These are phyloP conservation scores for Cirrhinus molitorella DNA, from an alignment of 2,797 vertebrate genomes.

Conservation along the genomic window DNA sequence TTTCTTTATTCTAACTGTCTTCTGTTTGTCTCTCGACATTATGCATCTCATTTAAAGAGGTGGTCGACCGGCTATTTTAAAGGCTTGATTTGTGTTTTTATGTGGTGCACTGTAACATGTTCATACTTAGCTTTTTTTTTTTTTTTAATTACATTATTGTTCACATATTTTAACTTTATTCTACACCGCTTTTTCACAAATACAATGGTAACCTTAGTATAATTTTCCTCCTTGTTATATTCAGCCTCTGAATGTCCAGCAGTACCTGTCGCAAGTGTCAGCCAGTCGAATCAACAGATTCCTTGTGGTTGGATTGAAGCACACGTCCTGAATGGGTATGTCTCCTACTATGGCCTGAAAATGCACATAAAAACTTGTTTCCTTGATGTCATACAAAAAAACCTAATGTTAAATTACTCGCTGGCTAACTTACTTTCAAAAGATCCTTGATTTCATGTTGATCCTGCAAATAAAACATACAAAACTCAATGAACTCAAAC, in stretches of 20 bases:
- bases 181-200: background rate
- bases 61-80: too few relatives aligned
- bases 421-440: conserved; percentile 81
- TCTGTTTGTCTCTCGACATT: background rate
- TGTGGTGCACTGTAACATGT: too few relatives aligned
- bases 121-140: too few relatives aligned
- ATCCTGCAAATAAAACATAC: conserved; percentile 72
- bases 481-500: background rate
- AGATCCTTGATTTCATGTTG: conserved; percentile 80
- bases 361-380: background rate
- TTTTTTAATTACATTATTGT: too few relatives aligned
- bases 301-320: conserved; percentile 78
- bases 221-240: background rate
- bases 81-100: too few relatives aligned
- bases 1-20: too few relatives aligned
- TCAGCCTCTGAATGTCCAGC: conserved; percentile 61
- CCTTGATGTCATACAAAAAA: background rate
- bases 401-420: background rate
- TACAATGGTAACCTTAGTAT: background rate
- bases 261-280: conserved; percentile 80
- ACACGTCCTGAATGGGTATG: conserved; percentile 82
- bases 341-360: conserved; percentile 82
- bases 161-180: too few relatives aligned
- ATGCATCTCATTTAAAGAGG: background rate
- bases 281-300: conserved; percentile 86